A percentile compares a stretch with the other conserved stretches of the same genome.
Conservation (phyloP, 1,140 invertebrate genomes). For the Eufriesea mexicana region DNA sequence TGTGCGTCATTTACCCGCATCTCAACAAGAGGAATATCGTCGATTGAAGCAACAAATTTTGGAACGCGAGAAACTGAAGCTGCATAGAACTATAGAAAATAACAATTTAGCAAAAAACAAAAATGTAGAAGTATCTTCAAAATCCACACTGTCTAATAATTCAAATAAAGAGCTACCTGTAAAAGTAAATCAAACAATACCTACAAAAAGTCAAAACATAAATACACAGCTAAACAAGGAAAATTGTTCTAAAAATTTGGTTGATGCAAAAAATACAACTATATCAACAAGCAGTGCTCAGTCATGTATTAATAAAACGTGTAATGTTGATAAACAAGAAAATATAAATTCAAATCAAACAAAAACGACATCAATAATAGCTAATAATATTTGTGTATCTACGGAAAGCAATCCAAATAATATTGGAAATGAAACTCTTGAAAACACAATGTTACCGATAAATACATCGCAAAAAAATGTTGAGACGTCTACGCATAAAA, state of each 20-base stretch:
- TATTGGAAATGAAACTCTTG: background rate
- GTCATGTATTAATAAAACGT: background rate
- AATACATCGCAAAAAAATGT: background rate
- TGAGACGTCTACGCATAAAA: constrained; percentile 3
- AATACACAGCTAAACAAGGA: constrained; percentile 26
- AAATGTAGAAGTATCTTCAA: constrained; percentile 22
- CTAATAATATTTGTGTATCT: constrained; percentile 34
- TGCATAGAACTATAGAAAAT: constrained; percentile 58
- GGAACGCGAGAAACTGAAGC: constrained; percentile 73
- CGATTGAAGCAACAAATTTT: constrained; percentile 79
- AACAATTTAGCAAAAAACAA: constrained; percentile 28
- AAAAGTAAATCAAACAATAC: constrained; percentile 32
- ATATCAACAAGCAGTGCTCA: background rate
- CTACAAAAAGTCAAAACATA: background rate
- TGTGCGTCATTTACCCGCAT: constrained; percentile 78
- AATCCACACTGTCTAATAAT: background rate
- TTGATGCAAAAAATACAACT: constrained; percentile 5
- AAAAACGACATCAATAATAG: constrained; percentile 37
- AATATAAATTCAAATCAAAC: background rate
- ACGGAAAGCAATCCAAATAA: constrained; percentile 22
- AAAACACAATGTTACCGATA: background rate
- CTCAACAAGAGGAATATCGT: constrained; percentile 80
- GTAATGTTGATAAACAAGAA: constrained; percentile 7
- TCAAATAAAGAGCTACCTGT: constrained; percentile 14
- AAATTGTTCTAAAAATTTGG: constrained; percentile 32